Percentiles rank a stretch among this genome's conserved stretches.
These are phyloP conservation scores for Drosophila sproati DNA, from an alignment of 1,140 invertebrate species.

Conservation along the genomic window DNA sequence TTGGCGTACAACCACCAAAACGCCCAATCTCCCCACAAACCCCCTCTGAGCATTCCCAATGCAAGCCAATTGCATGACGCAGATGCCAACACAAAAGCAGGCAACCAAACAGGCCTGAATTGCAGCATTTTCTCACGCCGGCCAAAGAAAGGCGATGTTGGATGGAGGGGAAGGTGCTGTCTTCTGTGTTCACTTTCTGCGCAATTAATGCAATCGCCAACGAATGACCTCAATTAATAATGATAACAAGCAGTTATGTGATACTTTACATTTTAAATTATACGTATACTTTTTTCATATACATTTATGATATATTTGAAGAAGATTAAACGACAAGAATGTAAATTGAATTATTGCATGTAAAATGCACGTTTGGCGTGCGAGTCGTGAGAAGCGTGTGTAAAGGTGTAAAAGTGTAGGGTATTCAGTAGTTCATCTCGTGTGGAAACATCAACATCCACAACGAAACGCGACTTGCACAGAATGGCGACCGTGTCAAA, in stretches of 20 bases:
- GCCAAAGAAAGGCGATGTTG: not conserved
- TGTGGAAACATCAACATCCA: constrained; percentile 45
- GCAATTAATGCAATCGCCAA: constrained; percentile 28
- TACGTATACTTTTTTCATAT: not conserved
- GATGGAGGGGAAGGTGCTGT: not conserved
- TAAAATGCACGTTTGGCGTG: constrained; percentile 60
- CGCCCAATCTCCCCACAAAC: constrained; percentile 13
- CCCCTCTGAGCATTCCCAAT: constrained; percentile 39
- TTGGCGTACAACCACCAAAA: constrained; percentile 13
- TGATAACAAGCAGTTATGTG: constrained; percentile 49
- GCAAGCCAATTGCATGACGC: constrained; percentile 74
- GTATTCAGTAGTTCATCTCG: constrained; percentile 43
- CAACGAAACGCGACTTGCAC: constrained; percentile 52
- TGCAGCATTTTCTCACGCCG: constrained; percentile 14
- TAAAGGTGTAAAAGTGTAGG: constrained; percentile 11
- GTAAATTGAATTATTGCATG: constrained; percentile 68
- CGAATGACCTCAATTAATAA: constrained; percentile 39
- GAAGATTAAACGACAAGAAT: constrained; percentile 5
- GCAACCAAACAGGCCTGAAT: constrained; percentile 1
- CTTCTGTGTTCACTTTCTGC: constrained; percentile 6
- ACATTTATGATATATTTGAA: not conserved
- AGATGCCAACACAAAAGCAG: constrained; percentile 60
- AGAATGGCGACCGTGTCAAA: not conserved
- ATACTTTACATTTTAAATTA: not conserved
- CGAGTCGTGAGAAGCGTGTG: not conserved